Percentiles rank a stretch among this genome's conserved stretches.
Conservation (phyloP, 1,140 invertebrate genomes). For the Anoplolepis gracilipes region DNA sequence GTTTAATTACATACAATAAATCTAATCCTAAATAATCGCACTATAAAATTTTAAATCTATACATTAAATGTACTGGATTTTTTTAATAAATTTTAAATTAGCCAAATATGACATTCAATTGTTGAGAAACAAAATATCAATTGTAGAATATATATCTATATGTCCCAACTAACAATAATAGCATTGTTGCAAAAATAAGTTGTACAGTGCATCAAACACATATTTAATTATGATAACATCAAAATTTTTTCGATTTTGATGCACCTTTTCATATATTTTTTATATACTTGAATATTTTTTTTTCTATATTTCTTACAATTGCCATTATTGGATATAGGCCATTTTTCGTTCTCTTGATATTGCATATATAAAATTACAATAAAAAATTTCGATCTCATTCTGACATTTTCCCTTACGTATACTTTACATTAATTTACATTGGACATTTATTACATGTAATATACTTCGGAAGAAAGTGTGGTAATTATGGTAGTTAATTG, state of each 20-base stretch:
- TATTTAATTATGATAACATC: neutral
- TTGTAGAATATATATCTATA: neutral
- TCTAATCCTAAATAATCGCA: neutral
- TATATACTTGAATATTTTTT: neutral
- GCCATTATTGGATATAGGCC: conserved; percentile 16
- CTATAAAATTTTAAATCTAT: neutral
- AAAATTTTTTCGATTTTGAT: neutral
- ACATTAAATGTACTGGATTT: too few relatives aligned
- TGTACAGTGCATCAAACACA: neutral
- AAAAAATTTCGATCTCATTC: conserved; percentile 36
- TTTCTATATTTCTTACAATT: neutral
- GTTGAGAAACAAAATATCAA: neutral
- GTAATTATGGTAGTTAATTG: conserved; percentile 32
- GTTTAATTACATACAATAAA: neutral
- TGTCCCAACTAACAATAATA: neutral
- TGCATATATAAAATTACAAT: conserved; percentile 51
- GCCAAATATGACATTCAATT: neutral
- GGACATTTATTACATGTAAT: conserved; percentile 31
- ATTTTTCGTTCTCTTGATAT: neutral
- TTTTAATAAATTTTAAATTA: neutral
- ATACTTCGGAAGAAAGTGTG: conserved; percentile 20
- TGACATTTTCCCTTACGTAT: conserved; percentile 1
- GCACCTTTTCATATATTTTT: neutral
- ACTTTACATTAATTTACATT: conserved; percentile 39
- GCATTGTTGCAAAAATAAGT: neutral